Conservation (phyloP, 2,797 vertebrate species). For the Tenualosa ilisha region DNA sequence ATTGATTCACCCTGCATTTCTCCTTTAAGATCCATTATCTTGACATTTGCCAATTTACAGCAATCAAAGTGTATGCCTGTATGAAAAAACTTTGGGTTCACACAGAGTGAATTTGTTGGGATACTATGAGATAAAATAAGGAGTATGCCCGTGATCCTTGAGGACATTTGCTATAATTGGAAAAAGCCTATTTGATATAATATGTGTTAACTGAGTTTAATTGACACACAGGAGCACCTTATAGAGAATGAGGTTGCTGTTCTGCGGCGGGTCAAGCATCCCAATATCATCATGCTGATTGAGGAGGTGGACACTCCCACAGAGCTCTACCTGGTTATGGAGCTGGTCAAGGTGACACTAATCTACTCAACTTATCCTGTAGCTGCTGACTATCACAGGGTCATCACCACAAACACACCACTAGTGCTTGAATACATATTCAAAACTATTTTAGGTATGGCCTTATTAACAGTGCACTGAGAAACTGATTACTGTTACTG, state of each 20-base stretch:
- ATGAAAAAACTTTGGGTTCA: too few relatives aligned
- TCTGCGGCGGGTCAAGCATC: slow-evolving; percentile 91
- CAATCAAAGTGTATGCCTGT: neutral
- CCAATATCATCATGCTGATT: slow-evolving; percentile 96
- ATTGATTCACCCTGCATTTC: too few relatives aligned
- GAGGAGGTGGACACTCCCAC: slow-evolving; percentile 92
- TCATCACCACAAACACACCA: neutral
- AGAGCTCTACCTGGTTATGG: slow-evolving; percentile 96
- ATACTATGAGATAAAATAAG: too few relatives aligned
- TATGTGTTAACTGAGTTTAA: neutral
- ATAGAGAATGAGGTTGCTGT: slow-evolving; percentile 97
- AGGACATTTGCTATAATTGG: neutral
- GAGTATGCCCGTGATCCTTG: neutral
- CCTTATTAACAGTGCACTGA: too few relatives aligned
- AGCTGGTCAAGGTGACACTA: slow-evolving; percentile 70
- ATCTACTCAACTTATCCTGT: too few relatives aligned
- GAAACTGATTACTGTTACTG: too few relatives aligned
- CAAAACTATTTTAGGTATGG: too few relatives aligned
- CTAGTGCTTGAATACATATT: too few relatives aligned
- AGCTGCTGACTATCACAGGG: too few relatives aligned
- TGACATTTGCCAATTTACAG: neutral
- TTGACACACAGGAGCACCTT: slow-evolving; percentile 85
- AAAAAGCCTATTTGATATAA: neutral
- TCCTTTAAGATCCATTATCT: neutral
- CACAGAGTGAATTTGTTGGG: too few relatives aligned